Percentiles rank a stretch among this genome's conserved stretches.
phyloP scores from a whole-genome alignment of 2,888 invertebrate species.

The Ophion ellenae region DNA sequence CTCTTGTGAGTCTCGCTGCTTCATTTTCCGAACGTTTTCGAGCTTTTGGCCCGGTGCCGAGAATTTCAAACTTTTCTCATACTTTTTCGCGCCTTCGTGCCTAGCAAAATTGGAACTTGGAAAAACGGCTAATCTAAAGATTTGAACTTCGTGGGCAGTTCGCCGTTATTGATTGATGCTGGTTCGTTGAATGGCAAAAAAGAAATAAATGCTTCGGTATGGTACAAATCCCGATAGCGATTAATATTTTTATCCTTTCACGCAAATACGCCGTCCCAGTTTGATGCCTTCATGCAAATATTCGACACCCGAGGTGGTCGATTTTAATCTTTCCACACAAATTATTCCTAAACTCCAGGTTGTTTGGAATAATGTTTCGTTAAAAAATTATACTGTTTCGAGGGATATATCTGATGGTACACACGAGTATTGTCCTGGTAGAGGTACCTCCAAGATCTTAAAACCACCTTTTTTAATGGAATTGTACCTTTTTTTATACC shows the following conservation, averaged over 20 bases:
- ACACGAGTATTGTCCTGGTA: no score
- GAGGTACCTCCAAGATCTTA: no score
- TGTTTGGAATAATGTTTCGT: not conserved
- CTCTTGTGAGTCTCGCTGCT: not conserved
- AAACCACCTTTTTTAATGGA: no score
- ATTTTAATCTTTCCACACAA: not conserved
- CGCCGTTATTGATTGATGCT: not conserved
- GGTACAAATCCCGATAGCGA: not conserved
- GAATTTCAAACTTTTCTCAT: slow-evolving; percentile 10
- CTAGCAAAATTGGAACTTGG: not conserved
- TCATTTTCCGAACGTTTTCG: slow-evolving; percentile 11
- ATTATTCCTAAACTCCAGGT: not conserved
- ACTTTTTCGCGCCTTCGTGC: not conserved
- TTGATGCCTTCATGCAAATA: not conserved
- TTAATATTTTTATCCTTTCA: not conserved
- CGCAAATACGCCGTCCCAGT: not conserved
- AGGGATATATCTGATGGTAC: no score
- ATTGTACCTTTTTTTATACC: no score
- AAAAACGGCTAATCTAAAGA: not conserved
- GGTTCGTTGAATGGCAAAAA: not conserved
- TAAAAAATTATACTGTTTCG: not conserved
- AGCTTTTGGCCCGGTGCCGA: not conserved
- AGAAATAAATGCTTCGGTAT: not conserved
- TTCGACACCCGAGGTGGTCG: not conserved
- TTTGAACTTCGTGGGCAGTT: not conserved